Evolutionary conservation across 2,797 vertebrate genomes (phyloP), one percentile per base, ranked within the genome.

Genomic region (Anas bernieri): DNA sequence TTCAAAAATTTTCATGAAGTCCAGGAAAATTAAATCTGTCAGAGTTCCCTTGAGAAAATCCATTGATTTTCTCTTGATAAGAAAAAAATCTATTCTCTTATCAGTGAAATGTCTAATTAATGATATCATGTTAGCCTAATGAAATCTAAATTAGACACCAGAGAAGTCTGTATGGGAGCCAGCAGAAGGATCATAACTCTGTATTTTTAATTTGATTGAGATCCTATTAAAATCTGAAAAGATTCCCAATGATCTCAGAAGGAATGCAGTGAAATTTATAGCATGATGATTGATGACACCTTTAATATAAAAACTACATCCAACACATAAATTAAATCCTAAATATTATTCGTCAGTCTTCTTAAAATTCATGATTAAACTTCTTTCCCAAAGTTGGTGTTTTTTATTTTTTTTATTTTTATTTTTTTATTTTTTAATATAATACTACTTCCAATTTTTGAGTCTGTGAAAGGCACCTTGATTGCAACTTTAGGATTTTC

Each of bases 91-190:
- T 88, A 84, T 91, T 92, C 26, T 75, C 73, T 91, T 94, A 90
- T 88, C 83, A 86, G 78, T 77, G n/a, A 80, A 95, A 94, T 41
- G 43, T 86, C 88, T 94, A 94, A 93, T 94, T 95, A 96, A 94
- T 86, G 70, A 67, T 70, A 84, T 73, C 26, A 82, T 61, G 35
- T 82, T 88, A 94, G 74, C 28, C 43, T 94, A 93, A 94, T 92
- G 67, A 94, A 93, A 94, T 84, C 83, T 90, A 92, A 93, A 95
- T 90, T 90, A 93, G 86, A 84, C 78, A 90, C 59, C 37, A 68
- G 52, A 88, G 74, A 30, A 86, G 6, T 43, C 56, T 90, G 76
- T 82, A 61, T 64, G 67, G 56, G 87, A 79, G 91, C n/a, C 67
- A 82, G 66, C 5, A 76, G 35, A 83, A 88, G 61, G 83, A 93